Percentiles rank a stretch among this genome's conserved stretches.
phyloP scores from a whole-genome alignment of 2,797 vertebrate genomes.

The Helostoma temminkii region DNA sequence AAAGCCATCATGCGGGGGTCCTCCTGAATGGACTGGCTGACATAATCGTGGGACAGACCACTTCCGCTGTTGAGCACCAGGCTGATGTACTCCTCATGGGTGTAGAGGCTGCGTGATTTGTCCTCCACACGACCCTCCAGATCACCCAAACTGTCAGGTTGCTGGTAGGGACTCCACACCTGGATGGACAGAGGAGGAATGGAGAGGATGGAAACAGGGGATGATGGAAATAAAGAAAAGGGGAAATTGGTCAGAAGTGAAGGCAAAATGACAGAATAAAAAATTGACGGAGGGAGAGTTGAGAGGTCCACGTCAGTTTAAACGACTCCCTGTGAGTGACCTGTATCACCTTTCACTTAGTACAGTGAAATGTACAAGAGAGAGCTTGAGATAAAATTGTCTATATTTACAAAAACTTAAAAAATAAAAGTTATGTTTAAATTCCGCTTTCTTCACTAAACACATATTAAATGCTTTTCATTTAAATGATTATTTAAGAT shows the following conservation, averaged over 20 bases:
- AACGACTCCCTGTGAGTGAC: conserved; percentile 17
- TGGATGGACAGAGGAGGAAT: conserved; percentile 54
- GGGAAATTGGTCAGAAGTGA: not conserved
- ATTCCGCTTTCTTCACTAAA: too few relatives aligned
- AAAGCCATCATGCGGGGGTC: conserved; percentile 99
- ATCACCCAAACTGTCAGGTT: conserved; percentile 94
- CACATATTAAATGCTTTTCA: too few relatives aligned
- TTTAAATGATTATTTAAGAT: too few relatives aligned
- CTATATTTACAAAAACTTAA: too few relatives aligned
- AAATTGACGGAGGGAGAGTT: conserved; percentile 18
- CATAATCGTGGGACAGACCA: conserved; percentile 96
- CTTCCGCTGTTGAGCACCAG: conserved; percentile 97
- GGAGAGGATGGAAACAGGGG: not conserved
- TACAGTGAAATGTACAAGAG: conserved; percentile 3
- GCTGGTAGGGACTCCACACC: conserved; percentile 98
- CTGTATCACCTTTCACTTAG: conserved; percentile 44
- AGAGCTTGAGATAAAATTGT: conserved; percentile 15
- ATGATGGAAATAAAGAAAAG: not conserved
- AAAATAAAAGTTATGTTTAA: too few relatives aligned
- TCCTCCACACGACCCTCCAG: conserved; percentile 95
- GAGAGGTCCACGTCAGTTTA: not conserved
- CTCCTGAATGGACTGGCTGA: conserved; percentile 97
- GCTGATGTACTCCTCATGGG: conserved; percentile 98
- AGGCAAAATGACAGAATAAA: conserved; percentile 21
- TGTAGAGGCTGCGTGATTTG: conserved; percentile 95